Conservation (phyloP, 2,797 vertebrate species). For the Distichodus sexfasciatus region DNA sequence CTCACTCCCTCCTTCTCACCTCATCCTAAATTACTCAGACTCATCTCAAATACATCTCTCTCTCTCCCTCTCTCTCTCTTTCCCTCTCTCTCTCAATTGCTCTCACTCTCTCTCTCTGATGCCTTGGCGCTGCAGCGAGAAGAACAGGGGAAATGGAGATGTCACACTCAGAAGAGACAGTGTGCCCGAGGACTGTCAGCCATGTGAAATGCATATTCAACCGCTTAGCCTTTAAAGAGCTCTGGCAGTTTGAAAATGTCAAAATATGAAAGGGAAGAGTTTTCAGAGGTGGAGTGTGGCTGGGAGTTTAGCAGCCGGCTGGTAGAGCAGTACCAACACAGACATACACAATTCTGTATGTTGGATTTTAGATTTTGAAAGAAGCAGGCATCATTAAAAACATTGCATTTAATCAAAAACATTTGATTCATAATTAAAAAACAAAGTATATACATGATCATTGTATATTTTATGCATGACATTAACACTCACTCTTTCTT, state of each 20-base stretch:
- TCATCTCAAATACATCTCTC: constrained; percentile 12
- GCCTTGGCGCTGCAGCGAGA: constrained; percentile 26
- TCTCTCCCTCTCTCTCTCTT: constrained; percentile 9
- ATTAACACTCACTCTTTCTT: too few species aligned
- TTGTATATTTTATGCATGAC: too few species aligned
- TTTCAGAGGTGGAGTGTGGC: constrained; percentile 42
- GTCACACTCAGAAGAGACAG: constrained; percentile 42
- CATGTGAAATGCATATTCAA: constrained; percentile 49
- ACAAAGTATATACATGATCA: too few species aligned
- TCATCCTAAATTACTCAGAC: constrained; percentile 20
- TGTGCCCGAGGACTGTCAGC: constrained; percentile 43
- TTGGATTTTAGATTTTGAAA: too few species aligned
- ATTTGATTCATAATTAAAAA: too few species aligned
- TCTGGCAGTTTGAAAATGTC: constrained; percentile 47
- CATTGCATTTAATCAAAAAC: too few species aligned
- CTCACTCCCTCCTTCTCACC: background rate
- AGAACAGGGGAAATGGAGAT: constrained; percentile 48
- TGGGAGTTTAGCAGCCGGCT: constrained; percentile 40
- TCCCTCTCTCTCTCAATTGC: background rate
- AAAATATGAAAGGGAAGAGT: constrained; percentile 41
- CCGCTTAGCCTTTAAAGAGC: constrained; percentile 51
- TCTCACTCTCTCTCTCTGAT: constrained; percentile 13
- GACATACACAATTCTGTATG: background rate
- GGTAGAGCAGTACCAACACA: background rate
- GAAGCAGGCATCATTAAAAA: too few species aligned